Base-by-base conservation (phyloP, 1,140 invertebrate genomes). In the Pemphigus obesinymphae region DNA sequence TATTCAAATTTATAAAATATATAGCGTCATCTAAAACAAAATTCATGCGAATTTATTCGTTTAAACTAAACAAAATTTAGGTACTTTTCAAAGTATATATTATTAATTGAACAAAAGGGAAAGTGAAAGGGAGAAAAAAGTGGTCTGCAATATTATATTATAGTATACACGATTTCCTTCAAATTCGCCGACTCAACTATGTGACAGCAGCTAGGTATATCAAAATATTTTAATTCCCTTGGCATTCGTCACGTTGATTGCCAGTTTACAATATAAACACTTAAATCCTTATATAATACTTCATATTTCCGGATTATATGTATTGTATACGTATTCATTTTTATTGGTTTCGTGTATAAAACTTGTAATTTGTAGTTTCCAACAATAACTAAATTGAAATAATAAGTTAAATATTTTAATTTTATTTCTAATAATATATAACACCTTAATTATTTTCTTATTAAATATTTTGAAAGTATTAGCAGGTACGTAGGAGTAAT, bases 41-140 rank as follows among this genome's bases (percentile, higher is more conserved):
- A 45, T 70, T 17, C 17, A 5, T 70, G 23, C 29, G 5, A 45
- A 70, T 70, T 73, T 50, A 5, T 72, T 72, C 20, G 26, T 73
- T 31, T 50, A 0, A 13, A 6, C 45, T 29, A 50, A 73, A 73
- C 70, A 73, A 50, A 50, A 6, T 48, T n/a, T 50, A 50, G 26
- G 3, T 50, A 73, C 26, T 73, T 73, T 73, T 73, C 13, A 50
- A 26, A 45, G 68, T 29, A 5, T 43, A 26, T 45, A 45, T 70
- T 23, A 45, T 55, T 55, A 53, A 26, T 43, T 76, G 0, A 43
- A 78, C 75, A 78, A 78, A 75, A 58, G 34, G 34, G 34, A 78
- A 78, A 78, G 75, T 78, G 75, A 78, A 78, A 78, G 75, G 75
- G 26, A 53, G 31, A 70, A 20, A 37, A n/a, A 78, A 78, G 29